Percentiles rank a stretch among this genome's conserved stretches.
Conservation (phyloP, 2,113 vertebrate genomes). For the Elgaria multicarinata region DNA sequence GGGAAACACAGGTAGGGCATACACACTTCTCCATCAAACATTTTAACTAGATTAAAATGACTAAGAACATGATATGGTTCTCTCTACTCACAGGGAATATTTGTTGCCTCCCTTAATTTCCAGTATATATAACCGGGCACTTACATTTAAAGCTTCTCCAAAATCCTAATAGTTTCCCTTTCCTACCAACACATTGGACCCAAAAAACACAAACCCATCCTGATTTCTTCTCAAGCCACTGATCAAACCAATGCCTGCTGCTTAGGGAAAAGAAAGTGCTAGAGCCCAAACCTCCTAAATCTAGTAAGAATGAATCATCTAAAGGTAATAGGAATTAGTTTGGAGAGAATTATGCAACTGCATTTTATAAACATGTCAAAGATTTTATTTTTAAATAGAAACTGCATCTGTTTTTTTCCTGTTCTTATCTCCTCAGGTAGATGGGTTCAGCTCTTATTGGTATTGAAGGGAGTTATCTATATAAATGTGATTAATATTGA, state of each 20-base stretch:
- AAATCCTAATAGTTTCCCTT: constrained; percentile 36
- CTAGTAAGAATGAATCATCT: constrained; percentile 24
- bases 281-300: constrained; percentile 52
- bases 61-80: constrained; percentile 31
- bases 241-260: constrained; percentile 48
- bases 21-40: constrained; percentile 35
- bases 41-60: constrained; percentile 56
- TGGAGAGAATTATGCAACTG: constrained; percentile 34
- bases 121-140: constrained; percentile 21
- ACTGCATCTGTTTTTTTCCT: constrained; percentile 31
- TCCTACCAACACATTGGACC: not conserved
- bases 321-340: not conserved
- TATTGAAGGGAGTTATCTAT: constrained; percentile 46
- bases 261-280: constrained; percentile 34
- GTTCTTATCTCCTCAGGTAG: constrained; percentile 33
- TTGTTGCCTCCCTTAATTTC: constrained; percentile 27
- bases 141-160: constrained; percentile 44
- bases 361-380: constrained; percentile 45
- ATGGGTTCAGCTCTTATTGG: constrained; percentile 34
- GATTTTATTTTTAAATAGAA: constrained; percentile 53
- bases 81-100: constrained; percentile 45
- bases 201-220: constrained; percentile 7
- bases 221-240: constrained; percentile 34
- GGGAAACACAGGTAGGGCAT: constrained; percentile 41
- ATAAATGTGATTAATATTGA: constrained; percentile 50